Evolutionary conservation across 2,113 vertebrate species (phyloP).

Genomic region (Gymnogyps californianus): DNA sequence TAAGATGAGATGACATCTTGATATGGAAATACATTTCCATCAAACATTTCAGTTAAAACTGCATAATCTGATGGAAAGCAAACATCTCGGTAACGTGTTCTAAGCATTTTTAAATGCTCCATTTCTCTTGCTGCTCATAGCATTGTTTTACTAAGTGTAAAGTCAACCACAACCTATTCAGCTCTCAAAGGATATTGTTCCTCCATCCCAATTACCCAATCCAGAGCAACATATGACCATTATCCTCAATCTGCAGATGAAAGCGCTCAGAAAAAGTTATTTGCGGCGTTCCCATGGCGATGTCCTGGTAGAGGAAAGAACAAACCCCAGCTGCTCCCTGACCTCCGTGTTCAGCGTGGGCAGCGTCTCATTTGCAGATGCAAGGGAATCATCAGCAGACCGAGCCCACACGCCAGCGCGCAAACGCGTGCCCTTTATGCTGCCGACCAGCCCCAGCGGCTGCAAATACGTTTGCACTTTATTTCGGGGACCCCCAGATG

Average conservation of each 20-base stretch:
- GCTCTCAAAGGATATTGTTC: background rate
- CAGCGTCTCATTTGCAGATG: background rate
- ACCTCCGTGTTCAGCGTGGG: background rate
- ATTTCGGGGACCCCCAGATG: background rate
- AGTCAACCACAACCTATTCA: background rate
- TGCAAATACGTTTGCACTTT: fast-evolving
- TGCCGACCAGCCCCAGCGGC: background rate
- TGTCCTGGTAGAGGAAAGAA: background rate
- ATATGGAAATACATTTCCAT: slow-evolving; percentile 29
- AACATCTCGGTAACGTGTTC: background rate
- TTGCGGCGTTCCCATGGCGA: background rate
- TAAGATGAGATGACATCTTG: slow-evolving; percentile 36
- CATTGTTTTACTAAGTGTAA: background rate
- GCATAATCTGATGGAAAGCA: background rate
- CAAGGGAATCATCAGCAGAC: background rate
- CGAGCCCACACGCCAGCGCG: fast-evolving
- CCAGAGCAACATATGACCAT: background rate
- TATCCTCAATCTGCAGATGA: background rate
- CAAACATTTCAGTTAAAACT: slow-evolving; percentile 26
- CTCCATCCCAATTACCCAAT: background rate
- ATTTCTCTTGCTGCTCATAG: slow-evolving; percentile 7
- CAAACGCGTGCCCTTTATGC: fast-evolving
- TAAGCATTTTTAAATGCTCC: background rate
- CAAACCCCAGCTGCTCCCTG: background rate
- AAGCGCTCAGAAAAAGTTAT: background rate